Evolutionary conservation across 1,140 invertebrate species (phyloP), one percentile per base, ranked within the genome.

Genomic region (Hyposmocoma kahamanoa): DNA sequence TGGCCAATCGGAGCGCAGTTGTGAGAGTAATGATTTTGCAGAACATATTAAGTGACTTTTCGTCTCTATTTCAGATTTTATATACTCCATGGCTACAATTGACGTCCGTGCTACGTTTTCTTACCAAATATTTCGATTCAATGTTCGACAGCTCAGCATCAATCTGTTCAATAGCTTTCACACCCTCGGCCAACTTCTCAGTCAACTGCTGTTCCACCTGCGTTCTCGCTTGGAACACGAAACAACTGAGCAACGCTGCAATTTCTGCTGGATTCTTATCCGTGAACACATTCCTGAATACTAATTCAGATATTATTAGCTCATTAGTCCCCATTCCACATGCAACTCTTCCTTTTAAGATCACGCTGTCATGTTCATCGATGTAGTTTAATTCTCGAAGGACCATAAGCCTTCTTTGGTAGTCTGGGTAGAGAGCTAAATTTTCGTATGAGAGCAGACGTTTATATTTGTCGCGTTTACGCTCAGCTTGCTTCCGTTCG

Each of bases 311-410:
- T 38, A 99, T 94, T 17, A 99, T 89, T 2, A 99, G 86, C 77
- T 99, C 98, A 65, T 94, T 93, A 50, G 93, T 97, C 13, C 96
- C 95, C 92, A 99, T 98, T 79, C 97, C 94, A 71, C 97, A 96
- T 2, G 97, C 98, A 6, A 99, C 97, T 50, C 94, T 89, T 34
- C 81, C 82, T 57, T 85, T 85, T 2, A 85, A 46, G 38, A 85
- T 78, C 22, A 78, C 75, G 42, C 79, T 84, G 91, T 90, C 93
- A 84, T 88, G 88, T 62, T 83, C 82, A 30, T 85, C 82, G 22
- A 85, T 83, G 67, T 94, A 95, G 53, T 90, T 91, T 8, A 99
- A 82, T 55, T 90, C 84, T 62, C 91, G 90, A 0, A 99, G 76
- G n/a, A 99, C 93, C 30, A 94, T 71, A 24, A 98, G 88, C 62